Evolutionary conservation across 2,888 invertebrate species (phyloP), one percentile per base, ranked within the genome.

Genomic region (Napeogenes inachia): DNA sequence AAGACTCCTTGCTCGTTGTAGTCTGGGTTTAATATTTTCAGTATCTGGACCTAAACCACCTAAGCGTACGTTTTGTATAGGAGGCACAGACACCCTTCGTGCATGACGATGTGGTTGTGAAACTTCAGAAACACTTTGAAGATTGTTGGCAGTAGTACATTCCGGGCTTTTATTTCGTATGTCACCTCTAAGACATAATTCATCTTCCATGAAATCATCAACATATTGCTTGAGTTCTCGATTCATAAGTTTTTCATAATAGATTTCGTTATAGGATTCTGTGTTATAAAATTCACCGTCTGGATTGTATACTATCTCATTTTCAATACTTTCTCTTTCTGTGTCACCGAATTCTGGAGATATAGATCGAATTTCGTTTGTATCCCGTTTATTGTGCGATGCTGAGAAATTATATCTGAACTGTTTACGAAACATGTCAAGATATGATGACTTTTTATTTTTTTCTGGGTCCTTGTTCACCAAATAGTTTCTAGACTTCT

Each of bases 301-400:
- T 13, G 73, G 72, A 66, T 74, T 76, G 54, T 71, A 73, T 13
- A 45, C 57, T 2, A 68, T 62, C 3, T 79, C 85, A 13, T 82
- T 85, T 12, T 73, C 76, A 4, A 90, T 79, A 68, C 86, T 88
- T 69, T 84, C 89, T 68, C 81, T 79, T 70, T 89, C 88, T 4
- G 88, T 89, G 59, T 90, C 90, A 6, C 90, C 90, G 62, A 78
- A 80, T 75, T 90, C 85, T 3, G 90, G 90, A 4, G 84, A 84
- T 66, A 87, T 61, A 8, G 90, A 90, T 32, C 88, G 78, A 71
- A 89, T 82, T 68, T 88, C 88, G 60, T 66, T 68, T 8, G 71
- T 71, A 50, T 74, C 70, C 10, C 63, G 65, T 55, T 68, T 71
- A 72, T 42, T 62, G 5, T 50, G 42, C 35, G 8, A 45, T 2